Percentiles rank a stretch among this genome's conserved stretches.
These are phyloP conservation scores for Leucophenga maculata DNA, from an alignment of 2,888 invertebrate species.

Conservation along the genomic window DNA sequence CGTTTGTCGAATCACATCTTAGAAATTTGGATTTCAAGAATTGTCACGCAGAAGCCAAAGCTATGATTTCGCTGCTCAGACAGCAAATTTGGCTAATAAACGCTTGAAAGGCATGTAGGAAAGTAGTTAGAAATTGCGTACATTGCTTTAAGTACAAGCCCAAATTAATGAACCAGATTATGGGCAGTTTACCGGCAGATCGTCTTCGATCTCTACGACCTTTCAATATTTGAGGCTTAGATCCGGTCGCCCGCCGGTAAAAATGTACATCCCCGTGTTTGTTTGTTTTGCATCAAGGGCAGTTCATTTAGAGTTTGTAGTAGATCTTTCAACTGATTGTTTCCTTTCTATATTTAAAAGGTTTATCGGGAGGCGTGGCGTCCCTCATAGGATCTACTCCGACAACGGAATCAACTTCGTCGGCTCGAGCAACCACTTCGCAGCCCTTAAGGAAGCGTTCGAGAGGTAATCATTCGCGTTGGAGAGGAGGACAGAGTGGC, in stretches of 20 bases:
- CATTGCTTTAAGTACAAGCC: too few relatives aligned
- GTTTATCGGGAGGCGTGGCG: constrained; percentile 7
- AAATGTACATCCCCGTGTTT: not conserved
- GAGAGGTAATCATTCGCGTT: constrained; percentile 23
- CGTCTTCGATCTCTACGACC: too few relatives aligned
- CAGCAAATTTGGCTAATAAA: too few relatives aligned
- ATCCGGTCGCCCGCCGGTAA: not conserved
- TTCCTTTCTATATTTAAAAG: not conserved
- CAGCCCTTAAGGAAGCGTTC: constrained; percentile 13
- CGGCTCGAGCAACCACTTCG: constrained; percentile 24
- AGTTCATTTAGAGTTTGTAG: not conserved
- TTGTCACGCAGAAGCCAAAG: too few relatives aligned
- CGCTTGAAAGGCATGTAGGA: too few relatives aligned
- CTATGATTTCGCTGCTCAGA: too few relatives aligned
- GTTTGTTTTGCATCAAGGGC: not conserved
- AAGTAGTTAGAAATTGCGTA: too few relatives aligned
- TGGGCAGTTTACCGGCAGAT: too few relatives aligned
- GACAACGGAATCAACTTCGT: constrained; percentile 39
- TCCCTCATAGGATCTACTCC: not conserved
- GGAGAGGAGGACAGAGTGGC: constrained; percentile 33
- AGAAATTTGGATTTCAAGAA: too few relatives aligned
- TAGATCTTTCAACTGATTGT: not conserved
- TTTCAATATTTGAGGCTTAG: too few relatives aligned
- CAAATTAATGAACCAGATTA: too few relatives aligned
- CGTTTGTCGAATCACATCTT: too few relatives aligned